Evolutionary conservation across 2,113 vertebrate genomes (phyloP).

Genomic region (Oncorhynchus tshawytscha): DNA sequence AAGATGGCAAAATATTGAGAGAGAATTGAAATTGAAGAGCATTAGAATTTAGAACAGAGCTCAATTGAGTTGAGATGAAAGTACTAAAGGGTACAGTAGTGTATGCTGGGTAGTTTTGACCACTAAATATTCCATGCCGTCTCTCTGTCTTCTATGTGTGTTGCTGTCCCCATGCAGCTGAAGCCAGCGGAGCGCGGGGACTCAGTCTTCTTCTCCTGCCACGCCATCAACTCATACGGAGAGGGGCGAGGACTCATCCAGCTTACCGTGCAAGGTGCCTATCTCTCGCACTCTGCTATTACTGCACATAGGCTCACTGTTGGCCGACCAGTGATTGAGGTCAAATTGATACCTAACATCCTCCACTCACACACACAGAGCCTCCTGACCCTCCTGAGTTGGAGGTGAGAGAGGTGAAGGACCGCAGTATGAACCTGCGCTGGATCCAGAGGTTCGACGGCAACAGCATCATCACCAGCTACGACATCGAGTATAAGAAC

Average conservation of each 20-base stretch:
- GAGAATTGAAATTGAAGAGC: no score
- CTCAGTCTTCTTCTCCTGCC: slow-evolving; percentile 98
- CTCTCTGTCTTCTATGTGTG: neutral
- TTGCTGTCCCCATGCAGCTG: slow-evolving; percentile 68
- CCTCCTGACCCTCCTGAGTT: slow-evolving; percentile 95
- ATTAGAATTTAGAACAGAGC: no score
- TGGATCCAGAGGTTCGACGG: slow-evolving; percentile 98
- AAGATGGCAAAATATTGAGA: no score
- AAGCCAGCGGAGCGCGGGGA: slow-evolving; percentile 95
- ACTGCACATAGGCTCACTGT: neutral
- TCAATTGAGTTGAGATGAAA: no score
- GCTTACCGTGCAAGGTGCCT: slow-evolving; percentile 92
- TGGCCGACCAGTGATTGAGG: neutral
- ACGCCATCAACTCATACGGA: slow-evolving; percentile 97
- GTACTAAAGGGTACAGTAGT: no score
- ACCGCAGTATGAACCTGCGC: slow-evolving; percentile 94
- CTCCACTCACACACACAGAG: slow-evolving; percentile 69
- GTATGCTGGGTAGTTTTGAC: no score
- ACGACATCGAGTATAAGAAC: slow-evolving; percentile 99
- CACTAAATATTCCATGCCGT: neutral
- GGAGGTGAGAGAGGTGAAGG: slow-evolving; percentile 95
- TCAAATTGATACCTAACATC: slow-evolving; percentile 1
- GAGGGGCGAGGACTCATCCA: slow-evolving; percentile 97
- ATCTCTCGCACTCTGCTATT: no score
- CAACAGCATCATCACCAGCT: slow-evolving; percentile 97